Conservation (phyloP, 1,140 invertebrate genomes). For the Propsilocerus akamusi region DNA sequence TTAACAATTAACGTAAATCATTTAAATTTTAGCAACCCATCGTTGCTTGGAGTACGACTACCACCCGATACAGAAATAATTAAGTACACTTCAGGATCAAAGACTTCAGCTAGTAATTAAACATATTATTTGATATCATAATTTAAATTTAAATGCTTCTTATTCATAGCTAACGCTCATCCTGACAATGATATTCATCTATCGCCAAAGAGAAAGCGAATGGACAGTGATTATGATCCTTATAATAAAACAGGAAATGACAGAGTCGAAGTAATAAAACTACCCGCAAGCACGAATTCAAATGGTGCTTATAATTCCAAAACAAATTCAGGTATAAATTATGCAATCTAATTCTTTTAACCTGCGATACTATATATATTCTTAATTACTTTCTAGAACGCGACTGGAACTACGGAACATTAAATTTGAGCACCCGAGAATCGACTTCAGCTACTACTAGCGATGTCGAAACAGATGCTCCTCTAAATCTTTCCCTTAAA, state of each 20-base stretch:
- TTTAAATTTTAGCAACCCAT: slow-evolving; percentile 41
- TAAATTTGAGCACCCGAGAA: slow-evolving; percentile 23
- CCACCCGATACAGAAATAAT: slow-evolving; percentile 80
- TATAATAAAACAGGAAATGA: slow-evolving; percentile 19
- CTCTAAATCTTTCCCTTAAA: slow-evolving; percentile 64
- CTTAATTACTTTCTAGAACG: slow-evolving; percentile 13
- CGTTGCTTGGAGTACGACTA: slow-evolving; percentile 57
- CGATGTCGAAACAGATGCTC: slow-evolving; percentile 47
- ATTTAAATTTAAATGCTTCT: neutral
- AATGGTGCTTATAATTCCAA: slow-evolving; percentile 23
- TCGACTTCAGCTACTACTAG: slow-evolving; percentile 25
- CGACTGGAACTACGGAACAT: slow-evolving; percentile 11
- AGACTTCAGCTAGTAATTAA: slow-evolving; percentile 39
- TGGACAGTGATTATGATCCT: neutral
- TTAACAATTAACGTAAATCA: neutral
- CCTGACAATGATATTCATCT: neutral
- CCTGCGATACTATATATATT: slow-evolving; percentile 10
- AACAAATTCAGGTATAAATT: slow-evolving; percentile 9
- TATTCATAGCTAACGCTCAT: neutral
- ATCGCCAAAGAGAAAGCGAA: neutral
- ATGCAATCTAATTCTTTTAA: neutral
- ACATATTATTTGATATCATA: too few species aligned
- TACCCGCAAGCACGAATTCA: slow-evolving; percentile 33
- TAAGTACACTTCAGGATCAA: slow-evolving; percentile 66
- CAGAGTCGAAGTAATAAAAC: slow-evolving; percentile 58